Conservation (phyloP, 2,888 invertebrate species). For the Urechis unicinctus region DNA sequence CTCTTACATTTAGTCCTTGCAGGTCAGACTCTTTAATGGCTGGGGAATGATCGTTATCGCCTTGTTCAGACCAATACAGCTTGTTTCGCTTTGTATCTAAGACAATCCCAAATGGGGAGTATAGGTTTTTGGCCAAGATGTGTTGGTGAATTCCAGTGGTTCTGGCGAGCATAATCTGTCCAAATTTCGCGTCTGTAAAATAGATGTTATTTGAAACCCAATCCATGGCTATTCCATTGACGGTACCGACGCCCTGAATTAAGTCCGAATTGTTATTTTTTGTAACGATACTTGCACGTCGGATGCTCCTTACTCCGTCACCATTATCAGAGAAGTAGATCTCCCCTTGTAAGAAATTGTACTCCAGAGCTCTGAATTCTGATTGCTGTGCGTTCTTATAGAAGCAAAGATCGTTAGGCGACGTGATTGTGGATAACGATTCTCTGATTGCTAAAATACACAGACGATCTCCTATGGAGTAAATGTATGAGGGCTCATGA, state of each 20-base stretch:
- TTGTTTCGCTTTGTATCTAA: too few species aligned
- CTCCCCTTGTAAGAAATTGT: conserved; percentile 12
- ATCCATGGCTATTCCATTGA: conserved; percentile 18
- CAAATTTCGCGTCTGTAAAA: conserved; percentile 13
- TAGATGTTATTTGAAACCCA: conserved; percentile 18
- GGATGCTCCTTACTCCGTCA: conserved; percentile 13
- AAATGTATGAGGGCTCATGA: conserved; percentile 12
- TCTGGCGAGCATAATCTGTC: conserved; percentile 17
- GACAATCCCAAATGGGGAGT: conserved; percentile 11
- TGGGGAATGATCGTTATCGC: not conserved
- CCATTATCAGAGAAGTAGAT: conserved; percentile 18
- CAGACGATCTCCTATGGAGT: conserved; percentile 16
- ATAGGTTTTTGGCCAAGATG: conserved; percentile 8
- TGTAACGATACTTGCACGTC: conserved; percentile 12
- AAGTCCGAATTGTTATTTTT: conserved; percentile 15
- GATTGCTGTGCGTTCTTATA: conserved; percentile 10
- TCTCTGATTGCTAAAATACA: conserved; percentile 13
- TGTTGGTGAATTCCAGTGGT: conserved; percentile 14
- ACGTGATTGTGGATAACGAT: conserved; percentile 3
- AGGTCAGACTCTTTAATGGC: conserved; percentile 7
- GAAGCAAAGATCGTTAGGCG: conserved; percentile 13
- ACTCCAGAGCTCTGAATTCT: conserved; percentile 17
- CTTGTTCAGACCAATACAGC: conserved; percentile 17
- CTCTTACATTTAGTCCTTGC: conserved; percentile 5
- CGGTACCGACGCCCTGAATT: conserved; percentile 17